A percentile compares a stretch with the other conserved stretches of the same genome.
Conservation (phyloP, 1,140 invertebrate genomes). For the Drosophila saltans region DNA sequence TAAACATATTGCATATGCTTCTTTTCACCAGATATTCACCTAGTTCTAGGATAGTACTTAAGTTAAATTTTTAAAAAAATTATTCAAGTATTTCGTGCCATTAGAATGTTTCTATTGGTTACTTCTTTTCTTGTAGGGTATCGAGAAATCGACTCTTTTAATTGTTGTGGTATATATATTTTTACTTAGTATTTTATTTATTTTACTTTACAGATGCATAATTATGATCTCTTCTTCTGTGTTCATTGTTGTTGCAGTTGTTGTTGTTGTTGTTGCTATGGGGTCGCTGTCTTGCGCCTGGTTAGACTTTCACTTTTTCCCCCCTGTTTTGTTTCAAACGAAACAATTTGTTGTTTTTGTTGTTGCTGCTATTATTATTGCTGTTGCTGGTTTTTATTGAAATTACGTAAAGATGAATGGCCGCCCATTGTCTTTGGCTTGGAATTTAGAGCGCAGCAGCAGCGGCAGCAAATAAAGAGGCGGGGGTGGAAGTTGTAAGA, state of each 20-base stretch:
- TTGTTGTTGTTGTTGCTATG: slow-evolving; percentile 16
- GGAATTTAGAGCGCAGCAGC: slow-evolving; percentile 51
- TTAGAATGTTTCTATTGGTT: no score
- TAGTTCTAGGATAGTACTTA: no score
- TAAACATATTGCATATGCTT: no score
- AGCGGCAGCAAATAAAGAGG: neutral
- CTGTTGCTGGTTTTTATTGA: slow-evolving; percentile 50
- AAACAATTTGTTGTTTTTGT: slow-evolving; percentile 57
- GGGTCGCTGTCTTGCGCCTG: slow-evolving; percentile 29
- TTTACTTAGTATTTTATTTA: slow-evolving; percentile 10
- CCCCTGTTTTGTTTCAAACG: slow-evolving; percentile 68
- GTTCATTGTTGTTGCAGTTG: slow-evolving; percentile 22
- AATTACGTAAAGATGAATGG: slow-evolving; percentile 80
- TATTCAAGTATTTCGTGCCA: no score
- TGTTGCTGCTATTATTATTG: slow-evolving; percentile 17
- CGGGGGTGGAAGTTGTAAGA: slow-evolving; percentile 41
- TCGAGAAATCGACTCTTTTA: neutral
- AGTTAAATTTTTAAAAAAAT: no score
- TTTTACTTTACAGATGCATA: slow-evolving; percentile 49
- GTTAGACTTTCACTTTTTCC: slow-evolving; percentile 74
- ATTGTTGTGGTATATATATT: neutral
- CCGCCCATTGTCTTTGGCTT: slow-evolving; percentile 64
- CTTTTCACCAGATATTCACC: no score
- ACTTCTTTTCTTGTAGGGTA: neutral
- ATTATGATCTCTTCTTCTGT: slow-evolving; percentile 57